phyloP scores from a whole-genome alignment of 2,888 invertebrate species.

The Cryptus viduatorius region DNA sequence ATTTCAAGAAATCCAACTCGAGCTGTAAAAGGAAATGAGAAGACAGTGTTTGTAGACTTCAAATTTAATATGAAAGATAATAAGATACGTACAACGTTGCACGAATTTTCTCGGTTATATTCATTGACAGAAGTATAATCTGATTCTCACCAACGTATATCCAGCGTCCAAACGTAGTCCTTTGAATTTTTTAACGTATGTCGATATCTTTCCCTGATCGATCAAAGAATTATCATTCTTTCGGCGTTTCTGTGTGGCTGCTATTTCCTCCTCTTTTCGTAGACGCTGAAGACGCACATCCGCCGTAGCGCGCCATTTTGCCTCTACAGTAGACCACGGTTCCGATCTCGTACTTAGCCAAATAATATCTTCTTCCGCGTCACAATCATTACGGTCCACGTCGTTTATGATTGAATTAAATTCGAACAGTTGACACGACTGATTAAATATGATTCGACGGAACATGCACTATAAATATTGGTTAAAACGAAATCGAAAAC shows the following conservation, averaged over 20 bases:
- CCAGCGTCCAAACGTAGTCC: constrained; percentile 1
- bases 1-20: constrained; percentile 18
- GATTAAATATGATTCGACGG: too few relatives aligned
- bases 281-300: constrained; percentile 2
- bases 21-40: constrained; percentile 11
- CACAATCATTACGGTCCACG: not conserved
- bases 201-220: not conserved
- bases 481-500: too few relatives aligned
- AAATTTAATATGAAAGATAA: too few relatives aligned
- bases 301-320: constrained; percentile 7
- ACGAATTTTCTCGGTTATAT: not conserved
- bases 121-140: not conserved
- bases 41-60: not conserved
- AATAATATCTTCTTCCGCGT: constrained; percentile 1
- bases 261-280: not conserved
- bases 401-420: constrained; percentile 4
- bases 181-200: not conserved
- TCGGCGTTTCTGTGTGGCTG: constrained; percentile 6
- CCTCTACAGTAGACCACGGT: constrained; percentile 3
- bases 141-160: constrained; percentile 13
- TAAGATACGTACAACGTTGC: not conserved
- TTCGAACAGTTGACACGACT: too few relatives aligned
- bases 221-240: not conserved
- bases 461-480: too few relatives aligned
- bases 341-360: constrained; percentile 17